Conservation (phyloP, 2,113 vertebrate species). For the Hypanus sabinus region DNA sequence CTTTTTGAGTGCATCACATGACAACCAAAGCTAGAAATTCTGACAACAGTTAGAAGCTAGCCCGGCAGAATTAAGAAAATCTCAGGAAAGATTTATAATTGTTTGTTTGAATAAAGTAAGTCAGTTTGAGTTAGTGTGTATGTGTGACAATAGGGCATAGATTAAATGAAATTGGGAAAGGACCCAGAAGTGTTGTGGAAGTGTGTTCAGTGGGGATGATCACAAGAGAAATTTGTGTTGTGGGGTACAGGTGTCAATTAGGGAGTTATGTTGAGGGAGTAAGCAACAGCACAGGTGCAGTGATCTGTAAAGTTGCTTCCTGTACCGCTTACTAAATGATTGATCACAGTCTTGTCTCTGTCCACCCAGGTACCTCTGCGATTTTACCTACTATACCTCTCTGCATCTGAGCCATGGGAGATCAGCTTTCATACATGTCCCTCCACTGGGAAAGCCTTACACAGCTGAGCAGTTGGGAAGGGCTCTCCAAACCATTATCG, state of each 20-base stretch:
- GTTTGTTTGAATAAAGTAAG: not conserved
- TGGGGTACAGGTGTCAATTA: not conserved
- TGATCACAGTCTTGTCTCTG: not conserved
- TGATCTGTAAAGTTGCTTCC: not conserved
- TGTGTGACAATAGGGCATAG: not conserved
- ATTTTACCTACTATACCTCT: conserved; percentile 89
- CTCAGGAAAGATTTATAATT: not conserved
- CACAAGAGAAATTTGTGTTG: not conserved
- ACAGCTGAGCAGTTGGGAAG: conserved; percentile 70
- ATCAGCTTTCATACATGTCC: conserved; percentile 81
- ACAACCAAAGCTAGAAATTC: not conserved
- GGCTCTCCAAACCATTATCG: conserved; percentile 69
- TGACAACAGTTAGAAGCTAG: too few species aligned
- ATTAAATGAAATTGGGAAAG: not conserved
- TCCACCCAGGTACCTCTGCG: conserved; percentile 76
- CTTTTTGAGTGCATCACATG: not conserved
- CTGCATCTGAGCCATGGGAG: conserved; percentile 70
- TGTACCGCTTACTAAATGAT: not conserved
- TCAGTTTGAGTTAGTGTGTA: not conserved
- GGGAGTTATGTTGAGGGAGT: not conserved
- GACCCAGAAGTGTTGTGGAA: not conserved
- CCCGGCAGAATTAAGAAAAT: not conserved
- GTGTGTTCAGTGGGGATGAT: not conserved
- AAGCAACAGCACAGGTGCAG: not conserved
- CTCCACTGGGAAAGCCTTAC: conserved; percentile 78